These are phyloP conservation scores for Climacteris rufus DNA, from an alignment of 2,113 vertebrate species.

Conservation along the genomic window DNA sequence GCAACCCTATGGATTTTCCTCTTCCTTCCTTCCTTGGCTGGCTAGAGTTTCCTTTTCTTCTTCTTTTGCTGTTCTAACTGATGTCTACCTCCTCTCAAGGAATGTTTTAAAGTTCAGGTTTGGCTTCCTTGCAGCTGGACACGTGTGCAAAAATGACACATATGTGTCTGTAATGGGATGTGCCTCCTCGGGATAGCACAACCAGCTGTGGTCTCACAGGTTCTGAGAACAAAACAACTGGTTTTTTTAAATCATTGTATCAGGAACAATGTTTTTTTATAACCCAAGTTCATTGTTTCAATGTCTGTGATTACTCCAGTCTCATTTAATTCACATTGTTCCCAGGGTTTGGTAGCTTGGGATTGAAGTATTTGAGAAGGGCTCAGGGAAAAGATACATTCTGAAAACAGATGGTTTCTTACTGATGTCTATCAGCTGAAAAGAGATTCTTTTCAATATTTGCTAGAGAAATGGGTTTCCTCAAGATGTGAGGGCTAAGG, in stretches of 20 bases:
- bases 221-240: conserved; percentile 42
- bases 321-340: conserved; percentile 28
- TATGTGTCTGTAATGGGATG: background rate
- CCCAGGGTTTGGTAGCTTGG: background rate
- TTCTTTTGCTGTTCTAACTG: background rate
- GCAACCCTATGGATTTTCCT: background rate
- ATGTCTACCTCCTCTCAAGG: background rate
- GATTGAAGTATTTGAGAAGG: background rate
- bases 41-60: background rate
- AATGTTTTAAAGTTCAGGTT: background rate
- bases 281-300: conserved; percentile 8
- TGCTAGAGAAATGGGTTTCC: background rate
- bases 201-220: background rate
- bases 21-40: background rate
- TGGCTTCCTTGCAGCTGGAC: conserved; percentile 35
- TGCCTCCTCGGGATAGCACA: background rate
- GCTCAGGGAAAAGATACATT: background rate
- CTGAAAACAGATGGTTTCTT: background rate
- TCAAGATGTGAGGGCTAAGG: background rate
- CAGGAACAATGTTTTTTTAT: conserved; percentile 8
- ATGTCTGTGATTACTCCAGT: background rate
- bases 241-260: conserved; percentile 10
- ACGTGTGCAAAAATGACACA: background rate
- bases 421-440: background rate
- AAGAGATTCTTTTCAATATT: background rate